Percentiles rank a stretch among this genome's conserved stretches.
Conservation (phyloP, 2,888 invertebrate genomes). For the Apoda limacodes region DNA sequence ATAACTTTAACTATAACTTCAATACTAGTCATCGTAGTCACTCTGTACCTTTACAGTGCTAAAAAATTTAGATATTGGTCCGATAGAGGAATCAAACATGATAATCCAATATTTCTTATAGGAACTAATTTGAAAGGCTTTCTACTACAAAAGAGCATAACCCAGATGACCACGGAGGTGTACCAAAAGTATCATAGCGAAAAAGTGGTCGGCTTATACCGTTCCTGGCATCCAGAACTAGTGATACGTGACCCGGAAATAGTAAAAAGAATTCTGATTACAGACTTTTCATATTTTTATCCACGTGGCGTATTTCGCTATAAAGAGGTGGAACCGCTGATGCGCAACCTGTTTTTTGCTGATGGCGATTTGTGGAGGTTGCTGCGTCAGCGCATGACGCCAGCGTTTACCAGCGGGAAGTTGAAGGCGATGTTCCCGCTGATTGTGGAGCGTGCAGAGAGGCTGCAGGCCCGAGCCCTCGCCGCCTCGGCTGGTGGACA, state of each 20-base stretch:
- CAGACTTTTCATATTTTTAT: too few relatives aligned
- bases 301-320: too few relatives aligned
- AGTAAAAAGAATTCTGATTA: conserved; percentile 8
- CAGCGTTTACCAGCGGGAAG: too few relatives aligned
- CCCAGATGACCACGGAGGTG: conserved; percentile 8
- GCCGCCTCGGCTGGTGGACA: conserved; percentile 8
- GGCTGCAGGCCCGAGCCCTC: too few relatives aligned
- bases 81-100: conserved; percentile 12
- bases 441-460: conserved; percentile 34
- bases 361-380: too few relatives aligned
- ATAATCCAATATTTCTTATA: conserved; percentile 10
- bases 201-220: conserved; percentile 13
- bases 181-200: conserved; percentile 14
- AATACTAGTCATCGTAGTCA: conserved; percentile 21
- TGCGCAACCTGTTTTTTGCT: conserved; percentile 39
- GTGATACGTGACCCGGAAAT: conserved; percentile 12
- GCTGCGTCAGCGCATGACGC: too few relatives aligned
- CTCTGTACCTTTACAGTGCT: conserved; percentile 29
- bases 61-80: conserved; percentile 25
- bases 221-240: conserved; percentile 7
- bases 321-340: conserved; percentile 33
- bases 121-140: conserved; percentile 10
- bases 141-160: conserved; percentile 8
- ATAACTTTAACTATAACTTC: too few relatives aligned
- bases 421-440: conserved; percentile 46